Evolutionary conservation across 2,888 invertebrate species (phyloP), one percentile per base, ranked within the genome.

Genomic region (Sminthurinus aureus): DNA sequence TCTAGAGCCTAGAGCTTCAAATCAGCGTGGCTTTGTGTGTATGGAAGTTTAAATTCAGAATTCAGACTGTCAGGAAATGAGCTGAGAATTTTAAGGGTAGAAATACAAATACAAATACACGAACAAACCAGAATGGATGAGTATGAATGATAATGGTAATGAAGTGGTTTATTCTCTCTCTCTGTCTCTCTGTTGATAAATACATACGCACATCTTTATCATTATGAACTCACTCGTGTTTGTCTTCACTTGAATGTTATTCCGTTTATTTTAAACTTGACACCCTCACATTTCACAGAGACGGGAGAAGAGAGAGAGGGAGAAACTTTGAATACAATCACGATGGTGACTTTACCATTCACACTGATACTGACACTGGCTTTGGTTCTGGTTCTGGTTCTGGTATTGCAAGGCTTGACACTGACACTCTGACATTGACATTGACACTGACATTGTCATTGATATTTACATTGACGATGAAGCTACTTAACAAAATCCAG

Each of bases 211-310:
- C 38, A 38, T 38, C 38, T 38, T 38, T 38, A 38, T 38, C 38
- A 38, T 38, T 38, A 38, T 38, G 6, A 38, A 38, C 38, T 38
- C 38, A 38, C 38, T 38, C 38, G 3, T 38, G 38, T 38, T 38
- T 38, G 38, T 38, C 38, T 38, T 38, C 38, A 38, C 1, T 6
- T 38, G 38, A 38, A 38, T 38, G 38, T 58, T 0, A 58, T 18
- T 58, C 58, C 24, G 15, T 15, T 71, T 24, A 71, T 71, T 71
- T 71, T 71, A 71, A 71, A 71, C 71, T 71, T 71, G 8, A 71
- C 71, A 71, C 71, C 71, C 71, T 24, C 71, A 22, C 15, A 71
- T 71, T 24, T 24, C 13, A 22, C 2, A 22, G 9, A 13, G 24
- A 9, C 71, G 67, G 64, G n/a, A 0, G 22, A 2, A 67, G 0